phyloP scores from a whole-genome alignment of 2,888 invertebrate genomes.

The Gnatocerus cornutus region DNA sequence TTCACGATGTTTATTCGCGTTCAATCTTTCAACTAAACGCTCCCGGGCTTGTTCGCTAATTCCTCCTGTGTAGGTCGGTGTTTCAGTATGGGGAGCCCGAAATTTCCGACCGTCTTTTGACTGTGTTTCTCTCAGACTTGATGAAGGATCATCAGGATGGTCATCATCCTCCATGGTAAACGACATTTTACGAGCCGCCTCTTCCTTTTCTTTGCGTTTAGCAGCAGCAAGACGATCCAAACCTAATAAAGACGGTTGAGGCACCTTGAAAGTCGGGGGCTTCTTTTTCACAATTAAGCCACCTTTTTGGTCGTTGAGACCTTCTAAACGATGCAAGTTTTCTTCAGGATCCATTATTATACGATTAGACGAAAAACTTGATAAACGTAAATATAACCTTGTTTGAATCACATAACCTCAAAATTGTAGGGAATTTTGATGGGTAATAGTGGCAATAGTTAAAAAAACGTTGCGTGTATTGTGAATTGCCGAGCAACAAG shows the following conservation, averaged over 20 bases:
- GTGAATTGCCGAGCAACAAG: no score
- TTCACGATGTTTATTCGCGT: conserved; percentile 73
- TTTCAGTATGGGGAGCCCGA: conserved; percentile 87
- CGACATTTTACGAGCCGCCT: conserved; percentile 78
- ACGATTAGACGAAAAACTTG: conserved; percentile 5
- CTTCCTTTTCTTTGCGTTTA: conserved; percentile 77
- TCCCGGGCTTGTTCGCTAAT: conserved; percentile 86
- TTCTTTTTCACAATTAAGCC: conserved; percentile 84
- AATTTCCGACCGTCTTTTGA: conserved; percentile 77
- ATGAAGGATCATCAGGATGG: conserved; percentile 66
- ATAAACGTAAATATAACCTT: conserved; percentile 34
- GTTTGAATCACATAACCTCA: conserved; percentile 39
- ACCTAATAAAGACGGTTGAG: conserved; percentile 84
- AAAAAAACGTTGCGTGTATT: conserved; percentile 3
- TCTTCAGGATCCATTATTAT: conserved; percentile 69
- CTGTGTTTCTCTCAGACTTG: conserved; percentile 65
- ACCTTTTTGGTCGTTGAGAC: conserved; percentile 77
- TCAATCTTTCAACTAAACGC: conserved; percentile 79
- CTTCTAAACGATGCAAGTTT: conserved; percentile 83
- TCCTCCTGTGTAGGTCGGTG: conserved; percentile 95
- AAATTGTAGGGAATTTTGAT: conserved; percentile 4
- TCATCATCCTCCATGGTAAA: conserved; percentile 73
- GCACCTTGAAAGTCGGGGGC: conserved; percentile 82
- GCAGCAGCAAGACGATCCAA: conserved; percentile 89
- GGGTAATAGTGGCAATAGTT: no score